Base-by-base conservation (phyloP, 2,113 vertebrate species). In the Rhinopomastus cyanomelas region DNA sequence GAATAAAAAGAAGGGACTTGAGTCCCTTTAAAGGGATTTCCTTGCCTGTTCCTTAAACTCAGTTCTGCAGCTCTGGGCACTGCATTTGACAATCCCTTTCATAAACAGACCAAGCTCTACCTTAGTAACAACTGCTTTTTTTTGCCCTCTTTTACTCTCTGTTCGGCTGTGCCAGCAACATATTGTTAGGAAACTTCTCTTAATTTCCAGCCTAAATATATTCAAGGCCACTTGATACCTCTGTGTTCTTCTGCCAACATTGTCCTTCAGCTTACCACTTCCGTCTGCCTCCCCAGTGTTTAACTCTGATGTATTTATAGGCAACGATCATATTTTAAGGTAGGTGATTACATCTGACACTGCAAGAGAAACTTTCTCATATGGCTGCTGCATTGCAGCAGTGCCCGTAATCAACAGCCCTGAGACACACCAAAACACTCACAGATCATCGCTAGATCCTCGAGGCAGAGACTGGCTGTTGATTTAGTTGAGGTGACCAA, bases 181-280 rank as follows among this genome's bases (percentile, higher is more conserved):
- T n/a, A 80, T 64, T 51, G 44, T 88, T 46, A 78, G 73, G 61
- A 93, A 93, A 84, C 36, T 30, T 85, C 60, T 81, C 77, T 79
- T 73, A 14, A 87, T 82, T 94, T 87, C 67, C 85, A 93, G 48
- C 29, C 75, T 91, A 66, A 89, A 82, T 62, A 87, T 91, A 87
- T 52, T 82, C 72, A 94, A 92, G 91, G 81, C 61, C 87, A 84
- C 84, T 84, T n/a, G 66, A 87, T 52, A 46, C 27, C 25, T 64
- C 25, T 84, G 59, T 92, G 92, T 75, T 95, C 73, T 75, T 29
- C 71, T 87, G 92, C 91, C 95, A 96, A 60, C 81, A 92, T n/a
- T 92, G 91, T 95, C 66, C 80, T 81, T 81, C 12, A 55, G 87
- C 37, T 88, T 68, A 88, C 81, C 51, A 42, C 51, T 90, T 75